Evolutionary conservation across 2,113 vertebrate genomes (phyloP).

Genomic region (Chionomys nivalis): DNA sequence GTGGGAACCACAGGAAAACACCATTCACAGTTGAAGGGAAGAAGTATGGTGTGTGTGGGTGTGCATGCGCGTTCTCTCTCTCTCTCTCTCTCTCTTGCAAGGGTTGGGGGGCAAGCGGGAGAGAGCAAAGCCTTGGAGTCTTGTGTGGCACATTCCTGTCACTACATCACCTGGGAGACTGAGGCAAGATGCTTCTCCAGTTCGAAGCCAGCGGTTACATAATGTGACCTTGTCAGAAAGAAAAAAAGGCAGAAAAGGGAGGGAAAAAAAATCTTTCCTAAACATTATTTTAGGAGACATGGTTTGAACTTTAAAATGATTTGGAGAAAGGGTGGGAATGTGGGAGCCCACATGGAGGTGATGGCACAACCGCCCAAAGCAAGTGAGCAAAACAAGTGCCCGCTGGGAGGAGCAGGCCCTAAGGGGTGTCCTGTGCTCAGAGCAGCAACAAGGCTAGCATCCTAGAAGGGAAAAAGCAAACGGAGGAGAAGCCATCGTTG

Average conservation of each 20-base stretch:
- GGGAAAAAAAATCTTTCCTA: not conserved
- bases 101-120: too few relatives aligned
- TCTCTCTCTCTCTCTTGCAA: too few relatives aligned
- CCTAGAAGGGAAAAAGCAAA: constrained; percentile 31
- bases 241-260: not conserved
- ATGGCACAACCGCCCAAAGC: not conserved
- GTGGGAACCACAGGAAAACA: not conserved
- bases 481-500: constrained; percentile 36
- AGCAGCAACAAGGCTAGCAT: constrained; percentile 34
- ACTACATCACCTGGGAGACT: not conserved
- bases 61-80: too few relatives aligned
- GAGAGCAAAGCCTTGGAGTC: not conserved
- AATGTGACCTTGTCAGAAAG: not conserved
- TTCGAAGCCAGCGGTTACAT: not conserved
- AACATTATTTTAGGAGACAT: not conserved
- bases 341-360: not conserved
- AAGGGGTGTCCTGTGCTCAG: not conserved
- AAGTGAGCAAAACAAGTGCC: not conserved
- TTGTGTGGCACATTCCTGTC: not conserved
- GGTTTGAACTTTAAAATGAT: constrained; percentile 40
- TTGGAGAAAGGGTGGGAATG: not conserved
- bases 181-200: not conserved
- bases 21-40: not conserved
- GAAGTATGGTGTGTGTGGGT: not conserved
- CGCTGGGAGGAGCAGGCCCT: not conserved